Percentiles rank a stretch among this genome's conserved stretches.
phyloP scores from a whole-genome alignment of 2,888 invertebrate species.

The Netelia fuscicornis region DNA sequence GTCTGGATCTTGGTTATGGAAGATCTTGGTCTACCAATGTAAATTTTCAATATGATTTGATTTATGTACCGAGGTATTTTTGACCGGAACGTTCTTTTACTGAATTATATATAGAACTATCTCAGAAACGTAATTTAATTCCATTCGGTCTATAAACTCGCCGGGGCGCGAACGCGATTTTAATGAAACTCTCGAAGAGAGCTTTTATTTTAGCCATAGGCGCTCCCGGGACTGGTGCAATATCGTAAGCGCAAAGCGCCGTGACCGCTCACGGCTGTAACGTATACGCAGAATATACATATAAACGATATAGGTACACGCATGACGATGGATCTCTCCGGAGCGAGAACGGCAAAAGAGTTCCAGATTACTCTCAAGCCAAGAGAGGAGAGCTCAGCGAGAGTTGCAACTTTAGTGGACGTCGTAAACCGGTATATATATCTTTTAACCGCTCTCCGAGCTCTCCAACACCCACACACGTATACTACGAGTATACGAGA shows the following conservation, averaged over 20 bases:
- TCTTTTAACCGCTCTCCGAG: slow-evolving; percentile 78
- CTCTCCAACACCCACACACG: slow-evolving; percentile 70
- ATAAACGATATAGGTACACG: neutral
- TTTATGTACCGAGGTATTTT: slow-evolving; percentile 23
- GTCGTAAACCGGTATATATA: slow-evolving; percentile 83
- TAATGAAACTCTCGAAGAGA: slow-evolving; percentile 57
- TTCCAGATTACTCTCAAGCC: slow-evolving; percentile 77
- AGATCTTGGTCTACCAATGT: slow-evolving; percentile 4
- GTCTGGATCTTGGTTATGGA: neutral
- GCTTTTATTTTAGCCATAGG: slow-evolving; percentile 64
- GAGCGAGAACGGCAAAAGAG: slow-evolving; percentile 67
- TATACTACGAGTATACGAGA: slow-evolving; percentile 64
- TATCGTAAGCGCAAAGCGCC: slow-evolving; percentile 51
- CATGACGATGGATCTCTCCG: slow-evolving; percentile 36
- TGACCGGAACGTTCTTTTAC: slow-evolving; percentile 8
- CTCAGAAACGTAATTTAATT: slow-evolving; percentile 52
- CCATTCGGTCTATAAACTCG: slow-evolving; percentile 38
- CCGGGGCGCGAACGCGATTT: slow-evolving; percentile 53
- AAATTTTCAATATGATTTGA: slow-evolving; percentile 40
- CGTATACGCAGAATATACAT: slow-evolving; percentile 27
- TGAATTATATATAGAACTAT: slow-evolving; percentile 37
- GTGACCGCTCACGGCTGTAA: slow-evolving; percentile 60
- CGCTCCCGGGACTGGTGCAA: slow-evolving; percentile 52
- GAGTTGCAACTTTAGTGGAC: slow-evolving; percentile 81
- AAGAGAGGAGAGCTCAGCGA: slow-evolving; percentile 49